Evolutionary conservation across 2,113 vertebrate genomes (phyloP).

Genomic region (Hyperopisus bebe): DNA sequence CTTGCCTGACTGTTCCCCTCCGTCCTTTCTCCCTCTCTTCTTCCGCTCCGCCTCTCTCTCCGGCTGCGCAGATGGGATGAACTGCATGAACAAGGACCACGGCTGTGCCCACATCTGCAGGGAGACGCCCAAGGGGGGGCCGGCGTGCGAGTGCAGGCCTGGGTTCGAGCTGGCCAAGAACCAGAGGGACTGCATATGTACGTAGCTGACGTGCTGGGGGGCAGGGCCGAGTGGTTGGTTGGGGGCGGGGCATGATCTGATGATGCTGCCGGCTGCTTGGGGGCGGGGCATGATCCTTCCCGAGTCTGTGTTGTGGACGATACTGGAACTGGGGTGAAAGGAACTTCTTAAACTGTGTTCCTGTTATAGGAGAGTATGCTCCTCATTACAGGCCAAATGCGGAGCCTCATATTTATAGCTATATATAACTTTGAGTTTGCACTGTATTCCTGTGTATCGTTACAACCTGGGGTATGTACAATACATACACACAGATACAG

Average conservation of each 20-base stretch:
- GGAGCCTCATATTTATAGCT: not conserved
- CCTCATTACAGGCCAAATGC: not conserved
- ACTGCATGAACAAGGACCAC: conserved; percentile 99
- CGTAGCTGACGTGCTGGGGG: conserved; percentile 51
- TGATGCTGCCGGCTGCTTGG: not conserved
- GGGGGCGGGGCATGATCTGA: not conserved
- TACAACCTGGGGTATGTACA: not conserved
- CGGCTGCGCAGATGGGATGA: conserved; percentile 86
- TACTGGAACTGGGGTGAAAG: not conserved
- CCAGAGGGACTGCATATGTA: conserved; percentile 97
- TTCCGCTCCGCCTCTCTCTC: conserved; percentile 31
- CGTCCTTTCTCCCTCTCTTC: conserved; percentile 23
- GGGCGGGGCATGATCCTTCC: not conserved
- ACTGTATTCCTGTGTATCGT: not conserved
- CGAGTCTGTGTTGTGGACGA: not conserved
- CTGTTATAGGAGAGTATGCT: not conserved
- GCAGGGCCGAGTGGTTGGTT: not conserved
- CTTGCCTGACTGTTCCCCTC: conserved; percentile 7
- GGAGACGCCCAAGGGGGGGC: conserved; percentile 92
- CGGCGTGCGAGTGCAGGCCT: conserved; percentile 93
- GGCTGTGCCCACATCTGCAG: conserved; percentile 97
- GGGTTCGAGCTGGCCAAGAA: conserved; percentile 95
- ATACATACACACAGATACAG: not conserved
- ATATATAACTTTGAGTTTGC: not conserved
- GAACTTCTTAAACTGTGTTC: not conserved